Evolutionary conservation across 2,888 invertebrate species (phyloP), one percentile per base, ranked within the genome.

Genomic region (Ischnus inquisitorius): DNA sequence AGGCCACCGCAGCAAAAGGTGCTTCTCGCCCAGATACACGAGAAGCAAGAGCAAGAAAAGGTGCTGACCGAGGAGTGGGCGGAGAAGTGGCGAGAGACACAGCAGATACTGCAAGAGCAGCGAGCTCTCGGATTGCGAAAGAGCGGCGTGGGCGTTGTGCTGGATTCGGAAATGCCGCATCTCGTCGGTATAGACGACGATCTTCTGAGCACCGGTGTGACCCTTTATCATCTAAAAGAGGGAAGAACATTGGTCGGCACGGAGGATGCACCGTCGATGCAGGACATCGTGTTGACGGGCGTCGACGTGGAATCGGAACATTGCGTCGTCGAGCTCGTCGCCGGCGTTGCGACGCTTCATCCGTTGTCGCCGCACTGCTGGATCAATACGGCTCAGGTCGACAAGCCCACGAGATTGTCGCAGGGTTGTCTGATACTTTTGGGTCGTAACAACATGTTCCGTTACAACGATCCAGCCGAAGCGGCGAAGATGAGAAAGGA

Each of bases 131-230:
- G 98, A 0, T 94, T 98, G 79, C 94, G 98, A 57, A 98, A 98
- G 94, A 97, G 98, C 60, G 97, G 97, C 0, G 96, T 97, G 0
- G 98, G 98, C 0, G 98, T 98, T 0, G 97, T 98, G 1, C 94
- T 98, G 68, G 98, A 98, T 93, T 98, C 98, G 0, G 98, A 98
- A 91, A 96, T 97, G 95, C 98, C 98, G 0, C 98, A 98, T 94
- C 95, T 98, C 4, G 97, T 98, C 71, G 97, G 98, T 43, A 98
- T 98, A 86, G 98, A 98, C 90, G 98, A 98, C 90, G 98, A 98
- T 93, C 94, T 97, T 64, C 95, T 98, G 64, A 98, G 97, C 81
- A 98, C 98, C 0, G 98, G 98, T 0, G 98, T 98, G 39, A 98
- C 98, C 0, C 94, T 98, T 0, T 98, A 98, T 92, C 98, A 98